Evolutionary conservation across 2,797 vertebrate species (phyloP).

Genomic region (Hafferia zeledoni): DNA sequence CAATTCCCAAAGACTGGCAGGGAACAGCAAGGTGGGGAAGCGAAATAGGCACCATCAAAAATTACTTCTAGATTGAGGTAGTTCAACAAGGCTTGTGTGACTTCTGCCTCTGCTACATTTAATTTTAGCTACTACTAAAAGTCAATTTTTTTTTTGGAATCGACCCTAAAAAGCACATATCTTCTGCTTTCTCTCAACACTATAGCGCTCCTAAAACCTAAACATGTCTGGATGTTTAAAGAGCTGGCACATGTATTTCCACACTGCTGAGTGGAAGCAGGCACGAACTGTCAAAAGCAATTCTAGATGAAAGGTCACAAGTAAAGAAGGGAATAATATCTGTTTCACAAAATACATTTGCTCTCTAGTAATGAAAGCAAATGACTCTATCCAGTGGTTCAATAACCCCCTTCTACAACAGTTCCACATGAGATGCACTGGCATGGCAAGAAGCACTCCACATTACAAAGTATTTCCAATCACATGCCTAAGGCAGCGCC

Average conservation of each 20-base stretch:
- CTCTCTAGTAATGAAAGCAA: slow-evolving; percentile 19
- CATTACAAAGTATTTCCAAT: slow-evolving; percentile 29
- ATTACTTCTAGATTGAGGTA: not conserved
- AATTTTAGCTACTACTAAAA: not conserved
- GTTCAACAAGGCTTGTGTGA: not conserved
- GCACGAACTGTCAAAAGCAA: slow-evolving; percentile 37
- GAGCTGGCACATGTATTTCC: slow-evolving; percentile 14
- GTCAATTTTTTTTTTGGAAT: not conserved
- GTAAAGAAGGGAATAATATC: not conserved
- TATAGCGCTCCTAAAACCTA: not conserved
- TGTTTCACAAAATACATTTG: slow-evolving; percentile 14
- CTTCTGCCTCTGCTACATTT: not conserved
- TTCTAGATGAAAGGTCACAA: slow-evolving; percentile 43
- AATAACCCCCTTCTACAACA: not conserved
- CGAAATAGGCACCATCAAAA: not conserved
- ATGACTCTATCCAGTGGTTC: not conserved
- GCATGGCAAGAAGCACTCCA: slow-evolving; percentile 1
- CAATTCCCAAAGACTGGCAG: not conserved
- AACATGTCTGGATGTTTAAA: slow-evolving; percentile 5
- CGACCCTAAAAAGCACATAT: not conserved
- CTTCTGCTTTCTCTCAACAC: not conserved
- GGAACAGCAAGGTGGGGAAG: not conserved
- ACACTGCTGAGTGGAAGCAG: slow-evolving; percentile 29
- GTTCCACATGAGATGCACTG: not conserved
- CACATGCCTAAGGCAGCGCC: not conserved